Evolutionary conservation across 2,113 vertebrate genomes (phyloP).

Genomic region (Pelecanus crispus): DNA sequence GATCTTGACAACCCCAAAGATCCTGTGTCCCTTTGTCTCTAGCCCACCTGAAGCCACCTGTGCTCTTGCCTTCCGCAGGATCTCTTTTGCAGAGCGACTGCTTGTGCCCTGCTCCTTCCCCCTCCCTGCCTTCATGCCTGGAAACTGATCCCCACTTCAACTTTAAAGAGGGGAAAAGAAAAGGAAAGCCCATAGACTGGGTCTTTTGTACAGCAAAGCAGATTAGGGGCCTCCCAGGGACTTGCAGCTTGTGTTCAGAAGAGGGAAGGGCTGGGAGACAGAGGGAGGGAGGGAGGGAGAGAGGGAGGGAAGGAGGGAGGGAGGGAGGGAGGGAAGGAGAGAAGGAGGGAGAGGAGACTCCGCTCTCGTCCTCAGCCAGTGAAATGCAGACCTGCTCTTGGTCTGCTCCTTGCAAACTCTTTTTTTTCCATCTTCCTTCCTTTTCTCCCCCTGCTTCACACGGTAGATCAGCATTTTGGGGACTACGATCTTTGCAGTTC

Average conservation of each 20-base stretch:
- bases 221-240: constrained; percentile 54
- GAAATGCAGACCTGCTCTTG: neutral
- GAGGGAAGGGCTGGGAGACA: neutral
- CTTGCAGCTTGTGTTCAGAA: neutral
- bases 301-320: neutral
- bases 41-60: neutral
- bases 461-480: neutral
- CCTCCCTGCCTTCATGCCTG: neutral
- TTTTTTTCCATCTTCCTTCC: neutral
- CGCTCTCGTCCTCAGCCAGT: accelerated
- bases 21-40: neutral
- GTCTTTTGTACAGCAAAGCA: constrained; percentile 45
- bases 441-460: accelerated
- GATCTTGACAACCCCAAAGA: neutral
- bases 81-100: neutral
- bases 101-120: neutral
- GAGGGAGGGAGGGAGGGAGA: neutral
- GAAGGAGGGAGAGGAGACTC: neutral
- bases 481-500: neutral
- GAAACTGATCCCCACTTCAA: constrained; percentile 51
- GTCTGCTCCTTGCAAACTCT: neutral
- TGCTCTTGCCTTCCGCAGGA: neutral
- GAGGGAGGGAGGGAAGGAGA: neutral
- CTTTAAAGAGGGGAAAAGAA: constrained; percentile 43
- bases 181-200: constrained; percentile 38